phyloP scores from a whole-genome alignment of 2,113 vertebrate genomes.

The Peromyscus polionotus region DNA sequence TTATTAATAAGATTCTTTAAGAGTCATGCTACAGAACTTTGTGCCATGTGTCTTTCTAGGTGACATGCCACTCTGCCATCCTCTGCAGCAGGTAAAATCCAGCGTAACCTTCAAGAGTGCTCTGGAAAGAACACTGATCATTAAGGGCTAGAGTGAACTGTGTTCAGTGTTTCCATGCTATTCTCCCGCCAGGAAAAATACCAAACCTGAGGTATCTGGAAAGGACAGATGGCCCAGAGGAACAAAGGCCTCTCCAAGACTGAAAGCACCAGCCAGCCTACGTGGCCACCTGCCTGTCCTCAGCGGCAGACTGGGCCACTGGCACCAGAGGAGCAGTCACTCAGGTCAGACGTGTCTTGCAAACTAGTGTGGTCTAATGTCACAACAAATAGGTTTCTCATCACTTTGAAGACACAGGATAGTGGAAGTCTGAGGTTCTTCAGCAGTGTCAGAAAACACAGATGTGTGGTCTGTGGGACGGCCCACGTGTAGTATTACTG shows the following conservation, averaged over 20 bases:
- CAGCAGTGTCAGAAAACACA: background rate
- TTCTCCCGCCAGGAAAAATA: slow-evolving; percentile 76
- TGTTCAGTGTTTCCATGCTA: slow-evolving; percentile 85
- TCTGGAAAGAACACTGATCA: slow-evolving; percentile 85
- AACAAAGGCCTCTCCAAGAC: slow-evolving; percentile 55
- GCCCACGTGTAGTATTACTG: rapidly evolving
- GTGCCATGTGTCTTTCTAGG: slow-evolving; percentile 49
- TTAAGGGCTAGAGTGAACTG: slow-evolving; percentile 78
- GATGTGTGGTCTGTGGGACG: background rate
- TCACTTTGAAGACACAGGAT: background rate
- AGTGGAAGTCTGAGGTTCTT: background rate
- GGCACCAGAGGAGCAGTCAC: background rate
- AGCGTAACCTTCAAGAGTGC: slow-evolving; percentile 79
- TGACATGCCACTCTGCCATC: slow-evolving; percentile 14
- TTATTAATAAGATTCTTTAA: too few relatives aligned
- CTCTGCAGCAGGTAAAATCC: slow-evolving; percentile 76
- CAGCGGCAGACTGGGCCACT: background rate
- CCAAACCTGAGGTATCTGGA: slow-evolving; percentile 81
- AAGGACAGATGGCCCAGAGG: slow-evolving; percentile 73
- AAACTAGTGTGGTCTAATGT: background rate
- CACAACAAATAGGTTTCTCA: background rate
- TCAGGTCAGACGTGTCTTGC: background rate
- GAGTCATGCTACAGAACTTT: background rate
- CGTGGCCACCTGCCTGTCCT: background rate
- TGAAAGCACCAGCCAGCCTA: background rate